Evolutionary conservation across 2,113 vertebrate species (phyloP).

Genomic region (Gymnobelideus leadbeateri): DNA sequence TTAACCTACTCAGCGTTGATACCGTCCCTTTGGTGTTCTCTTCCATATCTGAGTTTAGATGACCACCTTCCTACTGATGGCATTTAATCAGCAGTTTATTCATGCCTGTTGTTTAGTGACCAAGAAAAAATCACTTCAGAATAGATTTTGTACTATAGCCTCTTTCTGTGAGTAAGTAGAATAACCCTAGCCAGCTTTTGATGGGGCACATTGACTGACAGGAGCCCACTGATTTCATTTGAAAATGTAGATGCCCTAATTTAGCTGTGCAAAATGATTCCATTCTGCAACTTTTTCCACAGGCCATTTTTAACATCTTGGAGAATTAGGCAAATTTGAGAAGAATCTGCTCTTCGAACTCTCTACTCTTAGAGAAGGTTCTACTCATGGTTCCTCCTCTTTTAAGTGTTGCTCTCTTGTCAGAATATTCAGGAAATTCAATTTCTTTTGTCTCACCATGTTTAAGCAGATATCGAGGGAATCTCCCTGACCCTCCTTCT

Average conservation of each 20-base stretch:
- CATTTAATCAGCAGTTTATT: constrained; percentile 38
- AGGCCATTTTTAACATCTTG: constrained; percentile 50
- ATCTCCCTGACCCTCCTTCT: not conserved
- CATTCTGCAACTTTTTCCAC: constrained; percentile 55
- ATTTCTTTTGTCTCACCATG: constrained; percentile 34
- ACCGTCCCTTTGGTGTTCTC: not conserved
- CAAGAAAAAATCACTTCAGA: constrained; percentile 28
- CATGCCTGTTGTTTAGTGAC: constrained; percentile 17
- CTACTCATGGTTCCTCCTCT: not conserved
- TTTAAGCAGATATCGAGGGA: not conserved
- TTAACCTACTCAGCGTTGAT: accelerated
- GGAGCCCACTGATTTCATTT: constrained; percentile 58
- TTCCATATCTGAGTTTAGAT: constrained; percentile 5
- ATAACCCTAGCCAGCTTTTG: constrained; percentile 40
- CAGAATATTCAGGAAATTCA: constrained; percentile 53
- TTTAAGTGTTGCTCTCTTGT: not conserved
- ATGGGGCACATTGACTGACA: constrained; percentile 37
- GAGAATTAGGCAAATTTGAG: constrained; percentile 22
- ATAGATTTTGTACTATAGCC: constrained; percentile 35
- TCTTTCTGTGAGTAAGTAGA: constrained; percentile 55
- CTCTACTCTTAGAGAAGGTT: no score
- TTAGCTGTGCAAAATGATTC: not conserved
- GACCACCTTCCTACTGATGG: constrained; percentile 11
- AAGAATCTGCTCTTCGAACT: constrained; percentile 8
- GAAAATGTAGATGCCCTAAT: constrained; percentile 39